phyloP scores from a whole-genome alignment of 2,797 vertebrate genomes.

The Falco naumanni region DNA sequence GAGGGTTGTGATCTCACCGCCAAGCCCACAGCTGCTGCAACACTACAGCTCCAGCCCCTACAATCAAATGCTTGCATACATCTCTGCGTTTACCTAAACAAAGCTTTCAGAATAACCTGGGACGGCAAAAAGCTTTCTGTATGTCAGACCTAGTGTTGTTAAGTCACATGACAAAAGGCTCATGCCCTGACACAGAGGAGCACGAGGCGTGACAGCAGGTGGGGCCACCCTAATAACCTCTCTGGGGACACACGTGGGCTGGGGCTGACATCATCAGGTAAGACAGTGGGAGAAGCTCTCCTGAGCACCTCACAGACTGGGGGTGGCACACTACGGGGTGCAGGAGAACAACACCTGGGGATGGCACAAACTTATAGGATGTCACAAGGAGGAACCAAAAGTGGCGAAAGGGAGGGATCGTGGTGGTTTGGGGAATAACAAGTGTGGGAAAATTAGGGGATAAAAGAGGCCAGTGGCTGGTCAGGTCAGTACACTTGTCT shows the following conservation, averaged over 20 bases:
- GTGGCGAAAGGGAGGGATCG: accelerated
- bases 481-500: not conserved
- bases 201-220: not conserved
- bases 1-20: not conserved
- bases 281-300: not conserved
- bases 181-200: not conserved
- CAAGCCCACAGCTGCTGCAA: not conserved
- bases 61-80: not conserved
- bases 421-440: not conserved
- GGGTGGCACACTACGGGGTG: not conserved
- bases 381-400: not conserved
- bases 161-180: not conserved
- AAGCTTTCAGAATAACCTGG: not conserved
- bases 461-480: not conserved
- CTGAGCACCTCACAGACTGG: not conserved
- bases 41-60: not conserved
- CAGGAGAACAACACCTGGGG: not conserved
- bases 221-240: not conserved
- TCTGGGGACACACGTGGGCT: not conserved
- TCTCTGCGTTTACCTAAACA: not conserved
- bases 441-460: not conserved
- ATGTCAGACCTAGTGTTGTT: not conserved
- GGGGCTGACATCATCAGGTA: not conserved
- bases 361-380: not conserved
- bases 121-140: not conserved